Evolutionary conservation across 2,888 invertebrate species (phyloP), one percentile per base, ranked within the genome.

Genomic region (Trimorus sp.): DNA sequence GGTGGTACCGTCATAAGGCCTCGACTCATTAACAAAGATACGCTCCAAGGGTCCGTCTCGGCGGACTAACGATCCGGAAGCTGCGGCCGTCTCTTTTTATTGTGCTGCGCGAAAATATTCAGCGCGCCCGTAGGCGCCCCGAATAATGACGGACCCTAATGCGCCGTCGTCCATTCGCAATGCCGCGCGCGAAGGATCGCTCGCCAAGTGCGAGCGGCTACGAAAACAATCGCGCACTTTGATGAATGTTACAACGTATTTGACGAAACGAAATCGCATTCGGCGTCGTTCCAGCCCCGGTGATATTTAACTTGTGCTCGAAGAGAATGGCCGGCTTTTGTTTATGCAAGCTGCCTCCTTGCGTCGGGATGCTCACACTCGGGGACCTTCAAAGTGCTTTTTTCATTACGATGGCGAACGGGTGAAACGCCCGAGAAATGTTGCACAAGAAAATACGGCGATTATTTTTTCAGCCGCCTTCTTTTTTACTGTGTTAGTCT

Each of bases 21-120:
- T 59, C 75, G 71, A 60, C 71, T 80, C 75, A 80, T 80, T 80
- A 80, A 80, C 70, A 76, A 80, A 76, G 75, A 80, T 75, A 80
- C 80, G 60, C 56, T 73, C 40, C 38, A 53, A 75, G 69, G 65
- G 71, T 80, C 75, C 26, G 15, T 51, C 65, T 36, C 16, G 59
- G 38, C 76, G 53, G 71, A 37, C 83, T 85, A 84, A 84, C 83
- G 84, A 85, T 82, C 42, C 79, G 71, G 81, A 80, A 81, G 81
- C 80, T 79, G 82, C 63, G 83, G 78, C 83, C 54, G 76, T 56
- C 65, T 79, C 78, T 80, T 77, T 79, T 73, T 70, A 66, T 68
- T 71, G 1, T 26, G 81, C 62, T 65, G 56, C 59, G 75, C 82
- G 83, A 81, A 84, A 84, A 84, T 84, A 85, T 84, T 84, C 80